phyloP scores from a whole-genome alignment of 1,140 invertebrate species.

The Lepidurus couesii region DNA sequence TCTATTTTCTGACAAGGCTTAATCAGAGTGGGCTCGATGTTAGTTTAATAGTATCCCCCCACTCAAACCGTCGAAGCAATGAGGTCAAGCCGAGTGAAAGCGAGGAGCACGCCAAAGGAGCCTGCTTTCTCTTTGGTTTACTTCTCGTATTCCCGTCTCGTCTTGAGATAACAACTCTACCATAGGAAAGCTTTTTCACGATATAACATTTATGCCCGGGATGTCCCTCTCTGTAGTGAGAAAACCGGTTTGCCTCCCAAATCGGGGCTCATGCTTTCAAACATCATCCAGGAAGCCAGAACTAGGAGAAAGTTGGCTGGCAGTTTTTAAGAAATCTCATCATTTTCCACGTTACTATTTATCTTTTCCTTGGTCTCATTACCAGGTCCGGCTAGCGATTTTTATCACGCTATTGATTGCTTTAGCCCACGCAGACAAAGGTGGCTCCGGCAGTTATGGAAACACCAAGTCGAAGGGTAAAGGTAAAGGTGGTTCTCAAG shows the following conservation, averaged over 20 bases:
- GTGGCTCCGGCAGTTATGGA: not conserved
- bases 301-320: too few species aligned
- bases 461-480: not conserved
- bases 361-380: not conserved
- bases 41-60: not conserved
- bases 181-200: not conserved
- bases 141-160: not conserved
- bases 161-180: not conserved
- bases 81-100: constrained; percentile 10
- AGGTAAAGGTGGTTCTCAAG: not conserved
- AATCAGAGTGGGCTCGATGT: not conserved
- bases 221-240: too few species aligned
- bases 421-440: not conserved
- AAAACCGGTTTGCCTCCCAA: too few species aligned
- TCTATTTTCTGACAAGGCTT: too few species aligned
- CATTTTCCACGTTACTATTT: too few species aligned
- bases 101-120: not conserved
- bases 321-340: too few species aligned
- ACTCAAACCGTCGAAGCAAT: not conserved
- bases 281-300: too few species aligned
- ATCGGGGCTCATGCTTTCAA: too few species aligned
- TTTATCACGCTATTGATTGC: not conserved
- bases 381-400: not conserved
- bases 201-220: not conserved
- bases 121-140: not conserved